A percentile compares a stretch with the other conserved stretches of the same genome.
Conservation (phyloP, 2,888 invertebrate species). For the Apotomis turbidana region DNA sequence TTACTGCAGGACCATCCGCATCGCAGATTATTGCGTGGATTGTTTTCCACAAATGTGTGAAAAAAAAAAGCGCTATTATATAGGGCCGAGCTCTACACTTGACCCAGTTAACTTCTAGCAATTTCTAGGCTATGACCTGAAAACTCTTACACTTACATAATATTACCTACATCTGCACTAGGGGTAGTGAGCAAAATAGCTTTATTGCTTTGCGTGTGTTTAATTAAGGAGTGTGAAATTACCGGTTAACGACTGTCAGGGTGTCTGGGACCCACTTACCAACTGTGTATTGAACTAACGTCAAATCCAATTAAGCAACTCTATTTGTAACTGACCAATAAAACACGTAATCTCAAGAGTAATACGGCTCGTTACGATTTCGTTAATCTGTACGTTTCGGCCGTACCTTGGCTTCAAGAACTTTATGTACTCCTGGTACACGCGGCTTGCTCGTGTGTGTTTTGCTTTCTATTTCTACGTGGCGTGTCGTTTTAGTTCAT, state of each 20-base stretch:
- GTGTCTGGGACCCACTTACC: constrained; percentile 7
- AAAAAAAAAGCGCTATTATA: constrained; percentile 32
- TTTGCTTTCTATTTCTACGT: constrained; percentile 31
- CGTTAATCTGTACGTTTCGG: constrained; percentile 9
- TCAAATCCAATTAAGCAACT: constrained; percentile 14
- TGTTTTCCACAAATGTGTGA: constrained; percentile 19
- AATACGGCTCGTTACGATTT: constrained; percentile 1
- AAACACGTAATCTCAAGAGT: constrained; percentile 8
- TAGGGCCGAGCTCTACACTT: constrained; percentile 30
- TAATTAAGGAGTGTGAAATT: neutral
- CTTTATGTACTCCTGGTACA: constrained; percentile 1
- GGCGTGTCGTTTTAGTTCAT: constrained; percentile 25
- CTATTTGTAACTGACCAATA: constrained; percentile 20
- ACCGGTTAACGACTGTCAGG: neutral
- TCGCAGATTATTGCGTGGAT: constrained; percentile 16
- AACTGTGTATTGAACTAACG: constrained; percentile 1
- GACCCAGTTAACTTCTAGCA: constrained; percentile 37
- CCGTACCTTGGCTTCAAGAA: constrained; percentile 19
- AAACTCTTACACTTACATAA: constrained; percentile 32
- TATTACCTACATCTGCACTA: constrained; percentile 18
- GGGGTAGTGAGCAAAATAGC: constrained; percentile 5
- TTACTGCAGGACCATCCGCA: constrained; percentile 26
- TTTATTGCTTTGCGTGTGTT: neutral
- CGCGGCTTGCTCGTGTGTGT: constrained; percentile 4
- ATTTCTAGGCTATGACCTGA: constrained; percentile 36